Base-by-base conservation (phyloP, 1,140 invertebrate genomes). In the Cataglyphis hispanica region DNA sequence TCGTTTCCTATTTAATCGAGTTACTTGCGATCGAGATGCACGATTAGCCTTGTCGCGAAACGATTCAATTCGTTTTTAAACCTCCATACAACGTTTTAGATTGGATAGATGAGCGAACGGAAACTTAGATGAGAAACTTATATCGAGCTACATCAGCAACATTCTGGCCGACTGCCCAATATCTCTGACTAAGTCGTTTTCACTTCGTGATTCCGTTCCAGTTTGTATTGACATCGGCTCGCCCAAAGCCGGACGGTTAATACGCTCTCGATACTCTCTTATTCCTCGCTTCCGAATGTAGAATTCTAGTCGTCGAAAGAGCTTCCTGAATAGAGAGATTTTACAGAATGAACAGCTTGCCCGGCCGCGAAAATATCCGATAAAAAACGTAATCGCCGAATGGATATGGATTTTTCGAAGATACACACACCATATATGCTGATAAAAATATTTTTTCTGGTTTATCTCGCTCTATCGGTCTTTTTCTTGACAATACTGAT, bases 231-330 rank as follows among this genome's bases (percentile, higher is more conserved):
- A 81, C 85, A 89, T 89, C 83, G 84, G 75, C 64, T 86, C 60
- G 80, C 86, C 40, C 61, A 77, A 43, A 85, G 69, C 75, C 40
- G 64, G 87, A 70, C 87, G 61, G 67, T 88, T 89, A 88, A 89
- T 88, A 88, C 87, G 87, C 87, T 88, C 66, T 86, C 83, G 87
- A 89, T 89, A 89, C 83, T 69, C 58, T 50, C 84, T 69, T 56
- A 43, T 34, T 76, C 60, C 31, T 50, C 43, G 86, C 43, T 80
- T 50, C 86, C 53, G 40, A 31, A 50, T 53, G 60, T 86, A 27
- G 53, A 77, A 11, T 83, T 83, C 53, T 43, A 83, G 56, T 70
- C 53, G 61, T 19, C 64, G n/a, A 56, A 69, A 81, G 46, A 67
- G 66, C 43, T 86, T 60, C 31, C 63, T 60, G 74, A 85, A 85